Evolutionary conservation across 92 coral and sea anemone genomes (phyloP), one percentile per base, ranked within the genome.

Genomic region (Epizoanthus illoricatus): DNA sequence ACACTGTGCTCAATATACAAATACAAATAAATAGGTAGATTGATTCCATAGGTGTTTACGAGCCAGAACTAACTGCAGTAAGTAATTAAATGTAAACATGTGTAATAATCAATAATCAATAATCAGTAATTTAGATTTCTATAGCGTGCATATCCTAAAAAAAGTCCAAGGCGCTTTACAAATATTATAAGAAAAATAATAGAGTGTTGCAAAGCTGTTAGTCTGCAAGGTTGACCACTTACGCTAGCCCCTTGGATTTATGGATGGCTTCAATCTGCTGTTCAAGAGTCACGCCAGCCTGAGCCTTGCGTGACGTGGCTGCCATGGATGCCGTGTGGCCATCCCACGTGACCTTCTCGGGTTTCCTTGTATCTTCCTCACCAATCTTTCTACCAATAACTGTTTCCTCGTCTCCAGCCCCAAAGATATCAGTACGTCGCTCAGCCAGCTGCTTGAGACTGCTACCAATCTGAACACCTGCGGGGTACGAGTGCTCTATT

Each of bases 311-410:
- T 76, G 99, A 94, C 39, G 99, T 96, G 18, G 99, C 98, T 39
- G 97, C 94, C 92, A 96, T 96, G 78, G 99, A 93, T 1, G 97
- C 97, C 18, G 99, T 96, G 71, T 93, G 99, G 7, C 98, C 98
- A 85, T 96, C 99, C 99, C 99, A 96, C 56, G 99, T 96, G 63
- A 96, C 99, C 73, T 96, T 96, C 87, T 96, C 99, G 19, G 99
- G 99, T 62, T 93, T 92, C 74, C 85, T 89, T 36, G 74, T 90
- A 65, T 96, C 99, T 79, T 96, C 99, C 75, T 96, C 99, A 20
- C 99, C 99, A 66, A 96, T 91, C 92, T 94, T 96, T 52, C 94
- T 86, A 78, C 99, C 99, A 63, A 96, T 96, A 59, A 94, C 86
- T n/a, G 99, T 96, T 74, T 96, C 99, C 56, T 94, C 99, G 81